These are phyloP conservation scores for Heterocephalus glaber DNA, from an alignment of 2,113 vertebrate species.

Conservation along the genomic window DNA sequence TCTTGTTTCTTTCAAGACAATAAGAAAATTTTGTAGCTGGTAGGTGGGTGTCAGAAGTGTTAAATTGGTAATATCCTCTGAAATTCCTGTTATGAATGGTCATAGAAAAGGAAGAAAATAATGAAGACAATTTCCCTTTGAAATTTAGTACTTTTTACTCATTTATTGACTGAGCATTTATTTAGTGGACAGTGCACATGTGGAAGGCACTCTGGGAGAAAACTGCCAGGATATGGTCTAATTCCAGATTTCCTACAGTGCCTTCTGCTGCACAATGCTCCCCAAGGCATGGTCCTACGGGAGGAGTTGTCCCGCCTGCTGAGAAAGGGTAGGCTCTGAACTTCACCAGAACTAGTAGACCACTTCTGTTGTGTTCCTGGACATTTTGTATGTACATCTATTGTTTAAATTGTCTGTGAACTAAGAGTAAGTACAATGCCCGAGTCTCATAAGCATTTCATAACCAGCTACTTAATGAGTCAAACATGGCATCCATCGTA, in stretches of 20 bases:
- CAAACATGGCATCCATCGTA: background rate
- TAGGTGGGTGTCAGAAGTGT: background rate
- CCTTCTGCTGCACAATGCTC: background rate
- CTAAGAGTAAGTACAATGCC: background rate
- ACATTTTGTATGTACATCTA: background rate
- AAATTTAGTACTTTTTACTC: background rate
- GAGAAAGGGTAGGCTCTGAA: background rate
- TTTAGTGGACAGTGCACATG: background rate
- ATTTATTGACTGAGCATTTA: background rate
- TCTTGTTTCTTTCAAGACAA: background rate
- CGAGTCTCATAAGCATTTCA: background rate
- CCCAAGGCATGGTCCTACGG: rapidly evolving
- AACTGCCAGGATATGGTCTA: background rate
- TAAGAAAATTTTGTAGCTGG: background rate
- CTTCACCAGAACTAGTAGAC: rapidly evolving
- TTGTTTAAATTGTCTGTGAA: background rate
- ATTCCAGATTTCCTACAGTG: rapidly evolving
- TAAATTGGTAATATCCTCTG: background rate
- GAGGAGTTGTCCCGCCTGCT: rapidly evolving
- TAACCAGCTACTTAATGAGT: background rate
- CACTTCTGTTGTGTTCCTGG: background rate
- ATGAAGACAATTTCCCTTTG: background rate
- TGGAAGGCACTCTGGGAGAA: background rate
- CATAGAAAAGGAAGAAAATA: background rate
- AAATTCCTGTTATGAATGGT: background rate